Percentiles rank a stretch among this genome's conserved stretches.
Evolutionary conservation across 1,140 invertebrate species (phyloP).

Genomic region (Kradibia gibbosae): DNA sequence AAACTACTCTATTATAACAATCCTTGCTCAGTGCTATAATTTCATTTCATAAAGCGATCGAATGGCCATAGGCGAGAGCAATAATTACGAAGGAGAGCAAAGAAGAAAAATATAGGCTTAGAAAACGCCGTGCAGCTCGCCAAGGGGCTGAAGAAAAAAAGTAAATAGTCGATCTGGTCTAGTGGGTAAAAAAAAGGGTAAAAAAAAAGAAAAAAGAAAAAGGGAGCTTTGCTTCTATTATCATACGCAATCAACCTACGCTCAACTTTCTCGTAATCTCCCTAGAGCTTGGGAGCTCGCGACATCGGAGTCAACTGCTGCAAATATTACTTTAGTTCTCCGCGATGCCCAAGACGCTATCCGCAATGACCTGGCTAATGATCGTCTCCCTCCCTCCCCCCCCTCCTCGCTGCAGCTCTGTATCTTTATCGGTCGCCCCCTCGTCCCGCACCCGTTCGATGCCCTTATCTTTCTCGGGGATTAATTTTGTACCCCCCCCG

Average conservation of each 20-base stretch:
- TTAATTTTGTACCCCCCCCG: too few species aligned
- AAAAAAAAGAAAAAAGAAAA: too few species aligned
- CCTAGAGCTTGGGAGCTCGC: constrained; percentile 14
- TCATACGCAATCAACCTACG: constrained; percentile 49
- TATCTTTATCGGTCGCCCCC: too few species aligned
- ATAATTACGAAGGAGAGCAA: constrained; percentile 5
- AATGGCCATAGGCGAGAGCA: constrained; percentile 14
- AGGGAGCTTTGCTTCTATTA: constrained; percentile 44
- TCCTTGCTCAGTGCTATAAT: too few species aligned
- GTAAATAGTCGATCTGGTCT: neutral
- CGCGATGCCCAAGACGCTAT: constrained; percentile 29
- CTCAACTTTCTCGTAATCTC: constrained; percentile 47
- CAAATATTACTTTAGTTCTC: constrained; percentile 39
- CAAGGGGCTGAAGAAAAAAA: too few species aligned
- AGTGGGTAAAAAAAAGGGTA: constrained; percentile 30
- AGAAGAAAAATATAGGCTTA: constrained; percentile 1
- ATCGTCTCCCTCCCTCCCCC: constrained; percentile 13
- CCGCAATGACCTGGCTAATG: constrained; percentile 43
- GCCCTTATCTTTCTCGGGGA: too few species aligned
- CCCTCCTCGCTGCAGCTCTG: too few species aligned
- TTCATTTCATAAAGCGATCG: too few species aligned
- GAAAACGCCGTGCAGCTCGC: constrained; percentile 24
- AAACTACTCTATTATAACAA: too few species aligned
- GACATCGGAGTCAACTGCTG: neutral
- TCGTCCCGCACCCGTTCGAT: too few species aligned